Evolutionary conservation across 2,888 invertebrate genomes (phyloP).

Genomic region (Bombyx huttoni): DNA sequence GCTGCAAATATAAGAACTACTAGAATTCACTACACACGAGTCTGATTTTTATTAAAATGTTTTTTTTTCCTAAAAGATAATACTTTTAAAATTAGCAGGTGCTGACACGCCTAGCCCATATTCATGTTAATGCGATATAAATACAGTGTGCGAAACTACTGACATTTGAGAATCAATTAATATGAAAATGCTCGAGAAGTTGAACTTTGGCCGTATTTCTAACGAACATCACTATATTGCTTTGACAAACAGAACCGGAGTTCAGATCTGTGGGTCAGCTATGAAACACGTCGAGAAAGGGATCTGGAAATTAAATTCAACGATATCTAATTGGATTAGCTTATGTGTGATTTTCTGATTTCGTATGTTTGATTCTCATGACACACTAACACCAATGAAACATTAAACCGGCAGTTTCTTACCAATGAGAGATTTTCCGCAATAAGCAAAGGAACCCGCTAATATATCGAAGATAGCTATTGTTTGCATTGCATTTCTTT

Average conservation of each 20-base stretch:
- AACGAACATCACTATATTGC: not conserved
- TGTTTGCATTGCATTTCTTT: conserved; percentile 47
- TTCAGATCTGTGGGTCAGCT: not conserved
- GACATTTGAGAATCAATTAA: conserved; percentile 23
- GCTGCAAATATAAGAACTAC: not conserved
- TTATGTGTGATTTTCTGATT: not conserved
- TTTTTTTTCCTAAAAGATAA: too few species aligned
- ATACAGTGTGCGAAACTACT: conserved; percentile 24
- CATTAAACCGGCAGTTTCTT: conserved; percentile 16
- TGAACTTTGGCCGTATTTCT: not conserved
- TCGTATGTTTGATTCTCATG: conserved; percentile 22
- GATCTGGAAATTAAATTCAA: not conserved
- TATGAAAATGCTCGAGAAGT: not conserved
- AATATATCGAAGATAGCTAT: conserved; percentile 32
- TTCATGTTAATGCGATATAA: conserved; percentile 2
- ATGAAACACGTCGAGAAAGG: not conserved
- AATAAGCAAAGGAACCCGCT: conserved; percentile 35
- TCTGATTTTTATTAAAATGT: not conserved
- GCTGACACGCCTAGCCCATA: not conserved
- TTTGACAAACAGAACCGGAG: not conserved
- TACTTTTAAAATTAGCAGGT: not conserved
- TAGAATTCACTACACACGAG: not conserved
- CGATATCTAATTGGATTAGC: not conserved
- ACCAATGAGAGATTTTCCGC: conserved; percentile 23
- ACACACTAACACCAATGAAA: conserved; percentile 31